These are phyloP conservation scores for Petrocephalus zakoni DNA, from an alignment of 2,113 vertebrate species.

Conservation along the genomic window DNA sequence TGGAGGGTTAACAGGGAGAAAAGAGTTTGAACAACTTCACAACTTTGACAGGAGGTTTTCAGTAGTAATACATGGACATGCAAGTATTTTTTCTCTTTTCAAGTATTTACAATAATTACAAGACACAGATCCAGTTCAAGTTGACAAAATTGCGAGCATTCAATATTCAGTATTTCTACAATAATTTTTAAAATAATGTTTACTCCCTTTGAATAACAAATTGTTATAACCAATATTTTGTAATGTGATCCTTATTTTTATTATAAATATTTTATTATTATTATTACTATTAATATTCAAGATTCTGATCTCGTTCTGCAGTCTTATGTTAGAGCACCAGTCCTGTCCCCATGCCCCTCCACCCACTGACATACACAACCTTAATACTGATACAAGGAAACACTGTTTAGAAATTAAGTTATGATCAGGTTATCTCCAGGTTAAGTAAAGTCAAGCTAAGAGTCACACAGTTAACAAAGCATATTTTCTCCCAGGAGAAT, in stretches of 20 bases:
- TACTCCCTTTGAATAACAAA: conserved; percentile 53
- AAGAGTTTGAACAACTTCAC: conserved; percentile 44
- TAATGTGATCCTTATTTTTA: conserved; percentile 46
- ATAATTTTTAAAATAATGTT: conserved; percentile 59
- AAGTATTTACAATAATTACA: conserved; percentile 78
- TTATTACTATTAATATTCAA: conserved; percentile 31
- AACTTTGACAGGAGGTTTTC: conserved; percentile 68
- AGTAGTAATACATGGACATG: conserved; percentile 74
- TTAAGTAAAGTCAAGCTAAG: conserved; percentile 3
- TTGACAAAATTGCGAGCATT: conserved; percentile 67
- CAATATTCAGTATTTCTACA: conserved; percentile 65
- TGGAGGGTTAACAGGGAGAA: conserved; percentile 27
- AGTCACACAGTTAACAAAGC: conserved; percentile 12
- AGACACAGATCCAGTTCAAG: conserved; percentile 68
- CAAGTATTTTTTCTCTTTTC: conserved; percentile 68
- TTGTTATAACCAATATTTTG: conserved; percentile 46
- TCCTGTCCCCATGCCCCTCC: conserved; percentile 25
- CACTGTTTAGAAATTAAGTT: conserved; percentile 45
- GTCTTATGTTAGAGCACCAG: not conserved
- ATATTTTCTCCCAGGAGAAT: conserved; percentile 5
- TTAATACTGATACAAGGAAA: conserved; percentile 56
- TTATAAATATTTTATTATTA: conserved; percentile 43
- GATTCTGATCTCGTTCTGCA: conserved; percentile 25
- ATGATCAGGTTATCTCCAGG: conserved; percentile 13
- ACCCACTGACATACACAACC: conserved; percentile 39